These are phyloP conservation scores for Zoanthus solanderi DNA, from an alignment of 92 coral and sea anemone genomes.

Conservation along the genomic window DNA sequence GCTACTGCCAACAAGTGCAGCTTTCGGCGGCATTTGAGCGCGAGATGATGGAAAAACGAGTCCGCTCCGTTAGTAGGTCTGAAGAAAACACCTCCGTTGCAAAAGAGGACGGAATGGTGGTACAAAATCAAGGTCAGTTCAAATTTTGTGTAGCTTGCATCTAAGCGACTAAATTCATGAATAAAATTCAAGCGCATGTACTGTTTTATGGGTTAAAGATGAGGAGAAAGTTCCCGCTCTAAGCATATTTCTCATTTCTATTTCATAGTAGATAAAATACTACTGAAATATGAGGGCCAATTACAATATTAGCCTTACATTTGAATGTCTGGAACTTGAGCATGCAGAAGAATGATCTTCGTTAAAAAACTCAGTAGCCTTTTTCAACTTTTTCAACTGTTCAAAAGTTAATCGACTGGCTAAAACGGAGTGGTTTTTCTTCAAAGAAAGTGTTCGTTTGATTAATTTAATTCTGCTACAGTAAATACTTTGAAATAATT, in stretches of 20 bases:
- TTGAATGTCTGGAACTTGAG: not conserved
- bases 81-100: not conserved
- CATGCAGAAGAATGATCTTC: not conserved
- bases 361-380: not conserved
- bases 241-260: not conserved
- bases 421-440: not conserved
- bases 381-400: not conserved
- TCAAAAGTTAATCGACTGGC: not conserved
- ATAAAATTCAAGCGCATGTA: too few species aligned
- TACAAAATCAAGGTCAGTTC: conserved; percentile 41
- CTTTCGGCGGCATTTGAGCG: conserved; percentile 1
- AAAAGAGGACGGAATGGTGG: conserved; percentile 20
- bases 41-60: conserved; percentile 20
- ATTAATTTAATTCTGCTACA: not conserved
- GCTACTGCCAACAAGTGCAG: conserved; percentile 18
- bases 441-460: not conserved
- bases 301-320: not conserved
- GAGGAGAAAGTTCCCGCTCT: too few species aligned
- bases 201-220: too few species aligned
- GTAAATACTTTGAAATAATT: conserved; percentile 41
- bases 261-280: not conserved
- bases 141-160: not conserved
- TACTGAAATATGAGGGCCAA: not conserved
- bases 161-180: not conserved
- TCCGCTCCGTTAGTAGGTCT: not conserved